Evolutionary conservation across 1,140 invertebrate species (phyloP), one percentile per base, ranked within the genome.

Genomic region (Ctenoplectra terminalis): DNA sequence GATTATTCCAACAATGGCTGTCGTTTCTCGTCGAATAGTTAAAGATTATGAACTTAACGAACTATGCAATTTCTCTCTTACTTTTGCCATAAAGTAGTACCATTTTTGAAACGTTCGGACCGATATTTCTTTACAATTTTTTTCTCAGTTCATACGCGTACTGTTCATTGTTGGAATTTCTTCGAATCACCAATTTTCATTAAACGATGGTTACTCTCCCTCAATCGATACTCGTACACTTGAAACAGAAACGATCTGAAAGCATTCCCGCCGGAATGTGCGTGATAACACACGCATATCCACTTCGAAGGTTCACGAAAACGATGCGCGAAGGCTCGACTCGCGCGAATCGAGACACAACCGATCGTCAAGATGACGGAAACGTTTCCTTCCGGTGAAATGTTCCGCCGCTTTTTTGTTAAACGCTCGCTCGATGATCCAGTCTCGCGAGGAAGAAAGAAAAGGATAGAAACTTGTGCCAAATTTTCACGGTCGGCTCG

Each of bases 401-500:
- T 17, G 50, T 52, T 56, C 58, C 31, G 52, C 66, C 56, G 69
- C n/a, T n/a, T n/a, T 73, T 79, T 34, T 48, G 50, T 26, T n/a
- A 60, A 43, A 20, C 26, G 50, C 29, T 43, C 43, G 17, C 20
- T 46, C 15, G 29, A 40, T 23, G 50, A 52, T 23, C 23, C 23
- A 2, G 13, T 26, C 52, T 26, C 29, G 26, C 56, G 29, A 31
- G 8, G 3, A 23, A 34, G 7, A 15, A 34, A 17, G 20, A n/a
- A 8, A 64, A 7, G 50, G 50, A 48, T 54, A 43, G 52, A 60
- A 50, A 81, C 67, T 76, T 71, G 86, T 87, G 86, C 86, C 86
- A 87, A 87, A 87, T 87, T 85, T 70, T 66, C 64, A 64, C 60
- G n/a, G 11, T 40, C 71, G 71, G 26, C 11, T 37, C 9, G 17